Conservation (phyloP, 1,140 invertebrate genomes). For the Patella vulgata region DNA sequence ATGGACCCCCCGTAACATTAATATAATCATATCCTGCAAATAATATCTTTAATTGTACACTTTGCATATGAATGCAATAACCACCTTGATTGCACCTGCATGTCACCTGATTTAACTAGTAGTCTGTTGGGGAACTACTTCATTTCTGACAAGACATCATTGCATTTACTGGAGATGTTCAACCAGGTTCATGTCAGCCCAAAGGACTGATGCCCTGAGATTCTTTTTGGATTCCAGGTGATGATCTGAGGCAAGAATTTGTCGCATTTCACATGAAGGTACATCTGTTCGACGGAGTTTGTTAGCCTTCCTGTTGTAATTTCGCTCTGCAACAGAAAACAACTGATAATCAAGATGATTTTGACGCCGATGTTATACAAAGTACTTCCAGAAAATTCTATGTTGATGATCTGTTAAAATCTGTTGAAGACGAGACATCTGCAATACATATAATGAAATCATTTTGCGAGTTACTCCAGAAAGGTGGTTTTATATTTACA, state of each 20-base stretch:
- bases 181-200: constrained; percentile 9
- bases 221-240: constrained; percentile 16
- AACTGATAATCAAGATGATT: neutral
- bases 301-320: constrained; percentile 13
- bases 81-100: too few species aligned
- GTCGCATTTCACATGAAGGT: constrained; percentile 19
- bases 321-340: constrained; percentile 8
- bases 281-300: constrained; percentile 14
- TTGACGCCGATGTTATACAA: constrained; percentile 13
- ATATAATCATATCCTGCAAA: too few species aligned
- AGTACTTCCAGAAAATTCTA: constrained; percentile 11
- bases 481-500: neutral
- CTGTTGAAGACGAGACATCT: neutral
- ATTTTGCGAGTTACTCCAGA: neutral
- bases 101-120: constrained; percentile 61
- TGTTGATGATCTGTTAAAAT: constrained; percentile 5
- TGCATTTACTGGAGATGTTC: constrained; percentile 25
- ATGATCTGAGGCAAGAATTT: neutral
- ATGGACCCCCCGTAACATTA: too few species aligned
- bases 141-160: constrained; percentile 24
- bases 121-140: constrained; percentile 29
- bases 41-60: too few species aligned
- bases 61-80: too few species aligned
- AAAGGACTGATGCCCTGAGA: constrained; percentile 14
- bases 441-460: constrained; percentile 2